phyloP scores from a whole-genome alignment of 92 coral and sea anemone species.

The Pocillopora meandrina region DNA sequence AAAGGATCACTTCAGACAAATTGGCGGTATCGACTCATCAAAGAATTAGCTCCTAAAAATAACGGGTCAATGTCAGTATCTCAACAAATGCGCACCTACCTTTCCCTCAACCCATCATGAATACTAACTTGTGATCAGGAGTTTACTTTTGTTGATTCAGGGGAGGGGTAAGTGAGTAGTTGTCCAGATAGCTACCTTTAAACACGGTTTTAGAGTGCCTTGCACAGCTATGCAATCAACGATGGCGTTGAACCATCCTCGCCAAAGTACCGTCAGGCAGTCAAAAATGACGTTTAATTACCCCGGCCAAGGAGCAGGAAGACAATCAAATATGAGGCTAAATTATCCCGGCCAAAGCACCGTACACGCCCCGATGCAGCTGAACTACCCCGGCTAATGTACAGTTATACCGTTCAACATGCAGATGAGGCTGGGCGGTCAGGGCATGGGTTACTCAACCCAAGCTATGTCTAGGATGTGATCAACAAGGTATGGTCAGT shows the following conservation, averaged over 20 bases:
- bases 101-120: too few relatives aligned
- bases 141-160: too few relatives aligned
- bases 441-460: slow-evolving; percentile 11
- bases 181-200: too few relatives aligned
- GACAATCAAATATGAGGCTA: neutral
- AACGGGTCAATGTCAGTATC: too few relatives aligned
- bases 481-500: slow-evolving; percentile 9
- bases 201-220: too few relatives aligned
- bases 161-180: too few relatives aligned
- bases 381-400: neutral
- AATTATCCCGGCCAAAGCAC: neutral
- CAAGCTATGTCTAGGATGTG: slow-evolving; percentile 33
- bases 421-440: slow-evolving; percentile 22
- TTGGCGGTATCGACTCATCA: too few relatives aligned
- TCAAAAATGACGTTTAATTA: too few relatives aligned
- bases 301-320: neutral
- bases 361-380: neutral
- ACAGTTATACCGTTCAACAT: slow-evolving; percentile 5
- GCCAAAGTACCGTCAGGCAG: slow-evolving; percentile 5
- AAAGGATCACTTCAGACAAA: too few relatives aligned
- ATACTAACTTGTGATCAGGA: too few relatives aligned
- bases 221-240: neutral
- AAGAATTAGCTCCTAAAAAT: neutral
- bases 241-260: neutral
- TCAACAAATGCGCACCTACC: too few relatives aligned